Evolutionary conservation across 2,113 vertebrate species (phyloP), one percentile per base, ranked within the genome.

Genomic region (Andinoacara biseriatus): DNA sequence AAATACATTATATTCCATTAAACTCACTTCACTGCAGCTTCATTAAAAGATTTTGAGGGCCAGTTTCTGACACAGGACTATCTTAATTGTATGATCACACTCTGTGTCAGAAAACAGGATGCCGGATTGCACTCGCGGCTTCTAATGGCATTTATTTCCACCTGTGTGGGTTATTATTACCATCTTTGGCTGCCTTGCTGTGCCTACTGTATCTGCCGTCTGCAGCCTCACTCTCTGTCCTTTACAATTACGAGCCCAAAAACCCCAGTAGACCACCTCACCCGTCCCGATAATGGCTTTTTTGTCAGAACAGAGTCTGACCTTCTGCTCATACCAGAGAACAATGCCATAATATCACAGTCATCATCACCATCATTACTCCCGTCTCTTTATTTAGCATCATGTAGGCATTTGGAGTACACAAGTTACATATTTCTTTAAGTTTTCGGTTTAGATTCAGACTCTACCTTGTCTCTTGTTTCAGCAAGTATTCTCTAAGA

Each of bases 241-340:
- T 91, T 87, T 87, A 65, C 80, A 67, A 43, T 85, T 81, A 89
- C 74, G 88, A 89, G 80, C 18, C 24, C 78, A 81, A 13, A 74
- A 79, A 54, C 76, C 88, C 59, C 83, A 56, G 49, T 1, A 78
- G 89, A 89, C 81, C 74, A 31, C 35, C 83, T 84, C 80, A 76
- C 52, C 59, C 86, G 77, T 72, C n/a, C 58, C 56, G 74, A 90
- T 87, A 90, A 94, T 90, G 63, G 74, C 46, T 89, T 89, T 84
- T 81, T 85, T 78, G 80, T 79, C 83, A 56, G 80, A 57, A 86
- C 67, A 69, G 58, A 82, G 80, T 82, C 74, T 89, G 89, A 90
- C 89, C 87, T 90, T 92, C 83, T 81, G 78, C 82, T 82, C 65
- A 60, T 79, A 69, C 84, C 43, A 65, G 43, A 75, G 38, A 83